Evolutionary conservation across 1,140 invertebrate genomes (phyloP).

Genomic region (Pogonomyrmex barbatus): DNA sequence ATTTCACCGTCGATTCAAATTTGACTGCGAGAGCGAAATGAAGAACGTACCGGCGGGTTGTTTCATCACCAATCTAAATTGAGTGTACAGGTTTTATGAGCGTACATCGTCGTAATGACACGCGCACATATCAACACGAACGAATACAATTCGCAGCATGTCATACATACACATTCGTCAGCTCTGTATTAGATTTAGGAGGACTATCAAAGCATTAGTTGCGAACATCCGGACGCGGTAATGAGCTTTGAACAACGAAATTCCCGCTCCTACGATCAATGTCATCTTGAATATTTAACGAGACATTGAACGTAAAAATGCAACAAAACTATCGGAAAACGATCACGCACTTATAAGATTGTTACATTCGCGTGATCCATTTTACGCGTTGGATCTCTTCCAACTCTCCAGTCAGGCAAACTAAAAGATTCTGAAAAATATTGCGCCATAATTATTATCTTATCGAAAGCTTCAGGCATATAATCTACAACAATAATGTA

Average conservation of each 20-base stretch:
- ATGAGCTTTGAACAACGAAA: slow-evolving; percentile 71
- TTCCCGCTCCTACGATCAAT: slow-evolving; percentile 45
- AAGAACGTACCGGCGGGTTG: background rate
- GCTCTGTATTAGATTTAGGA: slow-evolving; percentile 22
- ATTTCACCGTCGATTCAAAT: background rate
- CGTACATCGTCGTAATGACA: slow-evolving; percentile 6
- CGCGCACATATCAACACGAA: background rate
- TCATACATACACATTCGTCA: background rate
- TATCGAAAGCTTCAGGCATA: slow-evolving; percentile 10
- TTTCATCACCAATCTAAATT: slow-evolving; percentile 29
- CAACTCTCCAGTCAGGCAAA: background rate
- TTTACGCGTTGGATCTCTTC: background rate
- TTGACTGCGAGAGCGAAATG: background rate
- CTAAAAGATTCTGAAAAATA: background rate
- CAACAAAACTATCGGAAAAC: background rate
- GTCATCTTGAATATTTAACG: slow-evolving; percentile 25
- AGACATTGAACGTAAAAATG: background rate
- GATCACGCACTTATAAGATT: background rate
- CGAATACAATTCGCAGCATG: background rate
- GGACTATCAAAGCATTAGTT: slow-evolving; percentile 73
- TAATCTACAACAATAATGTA: slow-evolving; percentile 9
- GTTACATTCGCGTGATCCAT: background rate
- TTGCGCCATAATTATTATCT: slow-evolving; percentile 24
- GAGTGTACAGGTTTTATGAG: slow-evolving; percentile 13
- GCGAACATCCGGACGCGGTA: slow-evolving; percentile 75